Base-by-base conservation (phyloP, 2,113 vertebrate species). In the Aepyceros melampus region DNA sequence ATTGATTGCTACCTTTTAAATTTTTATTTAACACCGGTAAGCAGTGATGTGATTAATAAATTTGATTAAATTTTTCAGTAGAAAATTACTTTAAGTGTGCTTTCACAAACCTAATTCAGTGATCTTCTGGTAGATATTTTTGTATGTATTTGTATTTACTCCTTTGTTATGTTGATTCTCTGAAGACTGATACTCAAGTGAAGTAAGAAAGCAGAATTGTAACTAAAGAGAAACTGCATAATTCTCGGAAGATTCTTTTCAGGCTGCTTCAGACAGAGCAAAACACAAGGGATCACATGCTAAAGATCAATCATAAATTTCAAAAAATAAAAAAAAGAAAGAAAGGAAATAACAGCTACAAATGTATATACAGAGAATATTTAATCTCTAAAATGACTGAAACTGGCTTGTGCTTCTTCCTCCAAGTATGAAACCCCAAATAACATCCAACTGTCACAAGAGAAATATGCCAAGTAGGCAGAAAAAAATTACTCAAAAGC, bases 171-270 rank as follows among this genome's bases (percentile, higher is more conserved):
- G 86, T 40, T 85, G 64, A 36, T 95, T 97, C 15, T 97, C 25
- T 79, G 85, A 76, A 93, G 74, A 74, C 33, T 47, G 51, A 56
- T 23, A 89, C 21, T 21, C 13, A 78, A 84, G n/a, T 95, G 31
- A 21, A 45, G 21, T 95, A 49, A 89, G 40, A 91, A 93, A 2
- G 0, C 10, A 10, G 27, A 95, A 91, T 36, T 94, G 17, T 58
- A 97, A 95, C 79, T 96, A 98, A 97, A 87, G 40, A 98, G 45
- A 95, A 60, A 27, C 96, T 45, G 89, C 29, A 83, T 58, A 98
- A 95, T 85, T 97, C 71, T 51, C 97, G 29, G 29, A 95, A 97
- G 97, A 96, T 96, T 98, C 88, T 93, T 88, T 96, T 95, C 92
- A 96, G 83, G 25, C 47, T 97, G 15, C 71, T 97, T 98, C 84